These are phyloP conservation scores for Rhabditoides inermis DNA, from an alignment of 2,888 invertebrate genomes.

Conservation along the genomic window DNA sequence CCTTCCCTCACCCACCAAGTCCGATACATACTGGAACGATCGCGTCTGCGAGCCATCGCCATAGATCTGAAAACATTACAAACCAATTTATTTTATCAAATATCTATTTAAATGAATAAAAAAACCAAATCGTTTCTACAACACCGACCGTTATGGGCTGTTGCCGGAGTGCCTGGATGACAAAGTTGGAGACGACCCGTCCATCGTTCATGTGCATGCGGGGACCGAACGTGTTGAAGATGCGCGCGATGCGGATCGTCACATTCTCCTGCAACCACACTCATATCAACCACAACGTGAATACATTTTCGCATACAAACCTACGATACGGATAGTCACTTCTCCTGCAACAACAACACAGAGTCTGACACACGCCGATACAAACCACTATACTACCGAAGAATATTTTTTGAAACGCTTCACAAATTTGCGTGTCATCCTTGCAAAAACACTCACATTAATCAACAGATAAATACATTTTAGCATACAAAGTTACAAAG, in stretches of 20 bases:
- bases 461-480: no score
- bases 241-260: constrained; percentile 85
- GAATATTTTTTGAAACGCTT: no score
- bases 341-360: no score
- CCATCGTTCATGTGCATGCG: constrained; percentile 98
- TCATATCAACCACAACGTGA: no score
- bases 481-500: no score
- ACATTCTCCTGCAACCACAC: constrained; percentile 79
- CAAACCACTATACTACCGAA: no score
- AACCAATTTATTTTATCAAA: background rate
- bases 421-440: no score
- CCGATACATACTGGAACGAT: constrained; percentile 94
- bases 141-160: constrained; percentile 75
- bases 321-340: no score
- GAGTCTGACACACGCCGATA: no score
- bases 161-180: constrained; percentile 87
- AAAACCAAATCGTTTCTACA: background rate
- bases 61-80: constrained; percentile 57
- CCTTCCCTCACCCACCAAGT: no score
- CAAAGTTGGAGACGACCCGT: constrained; percentile 94
- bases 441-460: no score
- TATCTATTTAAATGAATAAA: background rate
- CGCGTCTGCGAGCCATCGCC: constrained; percentile 65
- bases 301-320: no score
- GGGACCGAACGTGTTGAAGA: constrained; percentile 97